Evolutionary conservation across 2,888 invertebrate genomes (phyloP), one percentile per base, ranked within the genome.

Genomic region (Camponotus fellah): DNA sequence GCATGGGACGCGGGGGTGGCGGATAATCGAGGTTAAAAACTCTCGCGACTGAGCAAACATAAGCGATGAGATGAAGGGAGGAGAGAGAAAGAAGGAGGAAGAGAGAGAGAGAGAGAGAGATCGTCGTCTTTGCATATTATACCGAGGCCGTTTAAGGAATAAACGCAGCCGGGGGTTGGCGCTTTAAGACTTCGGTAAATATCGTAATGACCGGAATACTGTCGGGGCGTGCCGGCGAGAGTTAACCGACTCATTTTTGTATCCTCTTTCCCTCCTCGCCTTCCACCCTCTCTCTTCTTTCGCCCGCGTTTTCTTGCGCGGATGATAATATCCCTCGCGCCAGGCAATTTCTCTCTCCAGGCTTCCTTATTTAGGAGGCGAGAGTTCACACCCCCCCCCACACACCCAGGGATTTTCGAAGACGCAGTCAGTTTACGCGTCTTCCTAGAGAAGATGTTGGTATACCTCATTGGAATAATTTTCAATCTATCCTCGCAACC

Each of bases 161-260:
- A 49, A 71, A 75, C 66, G 71, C 65, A 43, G 65, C 32, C 66
- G 82, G 49, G 49, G 26, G 83, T 56, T 68, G 58, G 58, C 77
- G 58, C 62, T 86, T 91, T 88, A 89, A 90, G 86, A 80, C 85
- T 80, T 86, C 84, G 91, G 93, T 93, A 93, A 94, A 93, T 93
- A 93, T 93, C 92, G 91, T 93, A 92, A 93, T 93, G 92, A 92
- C 88, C 85, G 87, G 90, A 92, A 93, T 93, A 94, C 92, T 91
- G 92, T 89, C 91, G 92, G 92, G 85, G 91, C 94, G 94, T 94
- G 94, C 91, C 93, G 87, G 84, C 82, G 94, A 94, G 93, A 94
- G 93, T 94, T 94, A 94, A 94, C 93, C 92, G 91, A 92, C 94
- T 94, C 93, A 93, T 94, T 94, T 94, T 92, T 88, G 74, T 75